These are phyloP conservation scores for Halisarca cf. caerulea DNA, from an alignment of 37 sponge, comb jelly and placozoan species.

Conservation along the genomic window DNA sequence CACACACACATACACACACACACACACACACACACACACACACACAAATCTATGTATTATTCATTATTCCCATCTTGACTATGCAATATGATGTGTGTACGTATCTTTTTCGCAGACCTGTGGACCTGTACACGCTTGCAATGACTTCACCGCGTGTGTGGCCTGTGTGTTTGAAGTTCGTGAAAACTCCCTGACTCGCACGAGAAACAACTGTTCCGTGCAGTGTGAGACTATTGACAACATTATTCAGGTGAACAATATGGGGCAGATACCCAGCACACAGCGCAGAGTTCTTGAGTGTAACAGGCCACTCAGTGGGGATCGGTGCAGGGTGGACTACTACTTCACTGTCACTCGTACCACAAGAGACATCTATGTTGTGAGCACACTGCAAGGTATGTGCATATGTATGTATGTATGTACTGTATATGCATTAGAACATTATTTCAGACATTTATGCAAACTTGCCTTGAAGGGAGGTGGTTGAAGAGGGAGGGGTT, in stretches of 20 bases:
- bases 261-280: neutral
- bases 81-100: too few relatives aligned
- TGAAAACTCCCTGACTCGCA: neutral
- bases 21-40: too few relatives aligned
- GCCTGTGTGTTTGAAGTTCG: neutral
- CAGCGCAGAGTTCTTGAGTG: neutral
- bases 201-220: too few relatives aligned
- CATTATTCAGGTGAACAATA: neutral
- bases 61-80: too few relatives aligned
- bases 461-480: too few relatives aligned
- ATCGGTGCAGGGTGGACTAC: neutral
- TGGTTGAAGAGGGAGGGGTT: too few relatives aligned
- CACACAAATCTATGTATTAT: too few relatives aligned
- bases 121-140: neutral
- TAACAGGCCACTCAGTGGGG: neutral
- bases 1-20: too few relatives aligned
- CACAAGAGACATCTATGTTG: neutral
- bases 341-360: neutral
- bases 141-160: neutral
- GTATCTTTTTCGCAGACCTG: neutral
- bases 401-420: neutral
- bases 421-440: too few relatives aligned
- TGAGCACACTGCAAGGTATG: neutral
- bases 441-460: too few relatives aligned
- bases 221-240: neutral